These are phyloP conservation scores for Penaeus chinensis DNA, from an alignment of 1,140 invertebrate genomes.

Conservation along the genomic window DNA sequence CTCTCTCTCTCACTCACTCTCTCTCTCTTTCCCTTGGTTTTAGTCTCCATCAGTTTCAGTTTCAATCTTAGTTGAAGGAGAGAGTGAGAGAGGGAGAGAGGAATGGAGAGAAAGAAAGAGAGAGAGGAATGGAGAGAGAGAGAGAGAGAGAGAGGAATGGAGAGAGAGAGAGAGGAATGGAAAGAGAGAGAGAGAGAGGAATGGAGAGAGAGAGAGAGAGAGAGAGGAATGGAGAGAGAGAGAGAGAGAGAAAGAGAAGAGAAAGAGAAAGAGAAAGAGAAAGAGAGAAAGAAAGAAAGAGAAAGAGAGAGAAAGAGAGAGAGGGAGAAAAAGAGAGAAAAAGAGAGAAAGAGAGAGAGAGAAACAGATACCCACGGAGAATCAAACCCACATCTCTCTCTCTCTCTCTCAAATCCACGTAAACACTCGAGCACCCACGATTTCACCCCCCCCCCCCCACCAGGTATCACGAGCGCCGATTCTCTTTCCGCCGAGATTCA, in stretches of 20 bases:
- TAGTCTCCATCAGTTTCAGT: neutral
- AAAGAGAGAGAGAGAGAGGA: neutral
- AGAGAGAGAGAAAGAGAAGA: neutral
- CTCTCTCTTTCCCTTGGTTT: neutral
- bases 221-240: neutral
- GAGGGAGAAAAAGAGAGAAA: no score
- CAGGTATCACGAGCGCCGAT: no score
- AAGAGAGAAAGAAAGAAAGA: no score
- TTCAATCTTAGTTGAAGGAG: neutral
- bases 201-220: no score
- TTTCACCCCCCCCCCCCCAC: no score
- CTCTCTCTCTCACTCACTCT: constrained; percentile 13
- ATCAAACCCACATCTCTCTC: no score
- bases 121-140: neutral
- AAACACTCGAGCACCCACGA: no score
- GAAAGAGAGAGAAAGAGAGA: no score
- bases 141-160: neutral
- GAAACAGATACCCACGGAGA: neutral
- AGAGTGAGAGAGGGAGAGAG: neutral
- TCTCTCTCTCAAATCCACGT: no score
- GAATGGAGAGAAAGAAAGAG: neutral
- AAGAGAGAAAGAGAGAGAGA: neutral
- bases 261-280: no score
- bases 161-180: neutral
- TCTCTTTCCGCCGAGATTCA: no score